Percentiles rank a stretch among this genome's conserved stretches.
Conservation (phyloP, 2,113 vertebrate genomes). For the Casuarius casuarius region DNA sequence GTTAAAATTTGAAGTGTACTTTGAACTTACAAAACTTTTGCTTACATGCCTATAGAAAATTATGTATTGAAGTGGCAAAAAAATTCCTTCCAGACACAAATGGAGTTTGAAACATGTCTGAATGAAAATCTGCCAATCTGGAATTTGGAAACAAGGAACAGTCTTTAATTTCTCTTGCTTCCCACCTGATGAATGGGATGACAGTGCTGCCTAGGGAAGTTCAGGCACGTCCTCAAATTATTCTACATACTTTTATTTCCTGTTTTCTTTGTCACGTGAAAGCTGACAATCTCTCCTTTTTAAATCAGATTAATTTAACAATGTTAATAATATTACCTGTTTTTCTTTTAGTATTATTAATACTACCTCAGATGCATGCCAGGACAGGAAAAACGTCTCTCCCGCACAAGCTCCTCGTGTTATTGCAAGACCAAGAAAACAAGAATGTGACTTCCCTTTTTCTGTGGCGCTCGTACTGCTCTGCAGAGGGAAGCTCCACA, state of each 20-base stretch:
- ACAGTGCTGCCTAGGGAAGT: constrained; percentile 50
- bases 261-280: constrained; percentile 62
- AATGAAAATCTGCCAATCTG: constrained; percentile 51
- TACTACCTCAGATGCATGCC: constrained; percentile 57
- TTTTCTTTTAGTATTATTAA: background rate
- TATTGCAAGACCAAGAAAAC: constrained; percentile 22
- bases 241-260: constrained; percentile 59
- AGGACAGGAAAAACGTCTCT: constrained; percentile 60
- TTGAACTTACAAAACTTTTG: constrained; percentile 14
- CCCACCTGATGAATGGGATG: constrained; percentile 53
- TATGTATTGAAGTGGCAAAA: constrained; percentile 7
- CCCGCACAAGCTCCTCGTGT: background rate
- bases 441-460: background rate
- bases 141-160: constrained; percentile 74
- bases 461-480: background rate
- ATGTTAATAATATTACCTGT: constrained; percentile 51
- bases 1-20: constrained; percentile 58
- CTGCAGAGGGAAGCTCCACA: background rate
- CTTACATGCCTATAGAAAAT: constrained; percentile 53
- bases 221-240: constrained; percentile 66
- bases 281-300: constrained; percentile 69
- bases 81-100: constrained; percentile 69
- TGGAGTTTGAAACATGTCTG: constrained; percentile 62
- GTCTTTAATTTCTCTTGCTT: constrained; percentile 65
- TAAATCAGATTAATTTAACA: constrained; percentile 67